These are phyloP conservation scores for Gibbula magus DNA, from an alignment of 2,888 invertebrate species.

Conservation along the genomic window DNA sequence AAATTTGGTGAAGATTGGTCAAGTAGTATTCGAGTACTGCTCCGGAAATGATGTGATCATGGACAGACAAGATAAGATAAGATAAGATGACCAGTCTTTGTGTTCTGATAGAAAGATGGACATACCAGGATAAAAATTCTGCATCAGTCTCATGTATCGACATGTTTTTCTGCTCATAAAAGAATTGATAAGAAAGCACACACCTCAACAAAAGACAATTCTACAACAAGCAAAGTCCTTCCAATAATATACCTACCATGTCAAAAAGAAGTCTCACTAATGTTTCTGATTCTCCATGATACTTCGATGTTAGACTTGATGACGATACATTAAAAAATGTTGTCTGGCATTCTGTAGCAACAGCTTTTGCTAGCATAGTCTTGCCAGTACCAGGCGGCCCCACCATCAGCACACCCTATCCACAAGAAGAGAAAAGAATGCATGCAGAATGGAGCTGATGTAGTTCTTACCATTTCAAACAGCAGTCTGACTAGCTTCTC, in stretches of 20 bases:
- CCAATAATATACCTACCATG: conserved; percentile 82
- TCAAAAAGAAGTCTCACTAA: conserved; percentile 95
- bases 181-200: no score
- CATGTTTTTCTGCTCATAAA: no score
- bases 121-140: no score
- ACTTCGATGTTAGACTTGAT: conserved; percentile 96
- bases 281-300: conserved; percentile 97
- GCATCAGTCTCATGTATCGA: no score
- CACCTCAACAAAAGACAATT: no score
- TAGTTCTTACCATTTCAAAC: conserved; percentile 92
- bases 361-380: conserved; percentile 77
- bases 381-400: conserved; percentile 77
- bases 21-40: no score
- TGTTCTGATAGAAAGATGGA: no score
- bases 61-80: no score
- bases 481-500: conserved; percentile 96
- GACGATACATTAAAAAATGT: conserved; percentile 88
- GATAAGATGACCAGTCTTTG: no score
- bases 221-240: background rate
- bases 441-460: conserved; percentile 27
- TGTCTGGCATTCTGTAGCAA: conserved; percentile 77
- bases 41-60: no score
- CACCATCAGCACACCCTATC: conserved; percentile 73
- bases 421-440: conserved; percentile 44
- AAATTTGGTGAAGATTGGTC: no score